phyloP scores from a whole-genome alignment of 2,888 invertebrate genomes.

The Pachycephus smyrnensis region DNA sequence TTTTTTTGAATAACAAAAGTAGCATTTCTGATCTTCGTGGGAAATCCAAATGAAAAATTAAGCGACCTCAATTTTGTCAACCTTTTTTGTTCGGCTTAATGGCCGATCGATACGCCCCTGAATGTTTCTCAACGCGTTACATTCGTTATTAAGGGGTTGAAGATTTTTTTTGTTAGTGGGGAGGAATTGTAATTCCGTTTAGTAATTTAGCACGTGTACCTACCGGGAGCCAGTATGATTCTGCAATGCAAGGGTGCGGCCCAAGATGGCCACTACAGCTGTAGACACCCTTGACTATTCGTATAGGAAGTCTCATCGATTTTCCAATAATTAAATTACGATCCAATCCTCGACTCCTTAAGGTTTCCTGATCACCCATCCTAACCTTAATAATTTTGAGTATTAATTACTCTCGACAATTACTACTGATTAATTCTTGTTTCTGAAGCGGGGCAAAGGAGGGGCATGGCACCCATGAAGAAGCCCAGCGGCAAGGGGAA shows the following conservation, averaged over 20 bases:
- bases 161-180: not conserved
- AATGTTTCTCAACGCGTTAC: not conserved
- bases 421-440: constrained; percentile 14
- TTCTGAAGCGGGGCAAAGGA: constrained; percentile 50
- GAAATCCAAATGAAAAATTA: not conserved
- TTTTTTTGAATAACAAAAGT: not conserved
- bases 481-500: constrained; percentile 83
- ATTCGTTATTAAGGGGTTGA: not conserved
- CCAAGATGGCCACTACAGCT: constrained; percentile 56
- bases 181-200: not conserved
- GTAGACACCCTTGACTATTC: constrained; percentile 25
- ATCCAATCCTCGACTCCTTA: not conserved
- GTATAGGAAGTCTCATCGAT: constrained; percentile 43
- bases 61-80: not conserved
- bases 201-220: constrained; percentile 1
- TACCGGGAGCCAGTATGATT: not conserved
- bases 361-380: not conserved
- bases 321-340: constrained; percentile 31
- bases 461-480: constrained; percentile 78
- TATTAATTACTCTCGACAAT: not conserved
- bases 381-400: not conserved
- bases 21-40: not conserved
- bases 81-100: not conserved
- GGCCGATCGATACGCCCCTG: not conserved
- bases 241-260: constrained; percentile 54